phyloP scores from a whole-genome alignment of 2,888 invertebrate genomes.

The Orthonevra nobilis region DNA sequence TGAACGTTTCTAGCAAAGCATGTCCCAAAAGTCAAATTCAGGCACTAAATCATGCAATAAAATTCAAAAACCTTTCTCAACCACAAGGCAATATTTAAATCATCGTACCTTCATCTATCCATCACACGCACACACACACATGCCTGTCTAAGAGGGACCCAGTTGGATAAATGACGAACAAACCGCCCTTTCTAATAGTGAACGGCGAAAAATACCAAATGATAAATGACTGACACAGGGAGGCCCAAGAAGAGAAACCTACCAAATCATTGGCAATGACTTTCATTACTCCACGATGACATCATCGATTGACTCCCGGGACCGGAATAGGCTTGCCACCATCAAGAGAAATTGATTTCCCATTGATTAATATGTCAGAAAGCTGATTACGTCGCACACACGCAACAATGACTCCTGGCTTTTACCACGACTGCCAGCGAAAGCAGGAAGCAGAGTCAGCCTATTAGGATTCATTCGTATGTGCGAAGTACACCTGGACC shows the following conservation, averaged over 20 bases:
- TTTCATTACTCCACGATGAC: conserved; percentile 68
- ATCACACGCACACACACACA: not conserved
- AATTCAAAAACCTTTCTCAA: not conserved
- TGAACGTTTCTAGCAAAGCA: too few relatives aligned
- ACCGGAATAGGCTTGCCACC: conserved; percentile 28
- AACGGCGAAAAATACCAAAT: conserved; percentile 31
- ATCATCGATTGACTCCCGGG: conserved; percentile 58
- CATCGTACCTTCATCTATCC: not conserved
- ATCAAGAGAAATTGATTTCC: conserved; percentile 63
- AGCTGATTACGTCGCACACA: conserved; percentile 59
- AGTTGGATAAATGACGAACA: conserved; percentile 27
- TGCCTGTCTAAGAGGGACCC: too few relatives aligned
- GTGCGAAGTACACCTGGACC: too few relatives aligned
- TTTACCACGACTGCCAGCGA: not conserved
- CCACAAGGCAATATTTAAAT: not conserved
- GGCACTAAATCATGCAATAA: conserved; percentile 11
- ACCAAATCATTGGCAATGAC: conserved; percentile 63
- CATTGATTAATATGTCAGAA: conserved; percentile 67
- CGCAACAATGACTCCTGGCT: conserved; percentile 43
- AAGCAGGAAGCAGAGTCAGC: conserved; percentile 36
- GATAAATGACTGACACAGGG: conserved; percentile 52
- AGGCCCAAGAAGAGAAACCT: conserved; percentile 26
- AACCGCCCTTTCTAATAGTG: conserved; percentile 36
- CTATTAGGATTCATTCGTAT: too few relatives aligned
- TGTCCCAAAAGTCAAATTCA: too few relatives aligned